Evolutionary conservation across 2,888 invertebrate genomes (phyloP).

Genomic region (Leucophora obtusa): DNA sequence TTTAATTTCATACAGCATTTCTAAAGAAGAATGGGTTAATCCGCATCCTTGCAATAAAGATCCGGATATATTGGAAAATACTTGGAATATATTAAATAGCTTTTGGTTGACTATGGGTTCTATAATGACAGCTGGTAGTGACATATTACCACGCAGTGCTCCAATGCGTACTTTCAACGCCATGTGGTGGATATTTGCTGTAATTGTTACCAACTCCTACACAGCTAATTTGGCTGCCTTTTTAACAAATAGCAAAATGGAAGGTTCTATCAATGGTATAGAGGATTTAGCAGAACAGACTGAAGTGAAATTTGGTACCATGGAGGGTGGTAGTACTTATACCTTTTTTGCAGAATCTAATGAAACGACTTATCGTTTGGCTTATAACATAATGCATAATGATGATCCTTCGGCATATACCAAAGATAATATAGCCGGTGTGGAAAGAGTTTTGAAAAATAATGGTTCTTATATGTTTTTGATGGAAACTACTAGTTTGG

Average conservation of each 20-base stretch:
- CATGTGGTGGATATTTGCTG: conserved; percentile 90
- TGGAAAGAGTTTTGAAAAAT: conserved; percentile 86
- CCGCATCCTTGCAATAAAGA: conserved; percentile 94
- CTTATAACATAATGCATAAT: conserved; percentile 93
- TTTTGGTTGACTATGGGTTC: conserved; percentile 97
- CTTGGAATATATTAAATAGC: conserved; percentile 91
- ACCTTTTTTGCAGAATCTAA: conserved; percentile 93
- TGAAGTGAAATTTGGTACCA: conserved; percentile 94
- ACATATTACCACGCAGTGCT: conserved; percentile 91
- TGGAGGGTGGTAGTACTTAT: conserved; percentile 91
- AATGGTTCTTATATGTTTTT: conserved; percentile 93
- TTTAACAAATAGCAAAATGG: conserved; percentile 93
- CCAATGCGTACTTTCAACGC: conserved; percentile 88
- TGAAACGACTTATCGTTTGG: conserved; percentile 90
- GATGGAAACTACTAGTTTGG: conserved; percentile 96
- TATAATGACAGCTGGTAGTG: conserved; percentile 95
- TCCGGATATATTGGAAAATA: conserved; percentile 92
- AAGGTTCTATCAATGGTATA: conserved; percentile 90
- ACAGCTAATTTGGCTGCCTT: conserved; percentile 97
- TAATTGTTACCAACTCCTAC: conserved; percentile 91
- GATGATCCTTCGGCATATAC: conserved; percentile 90
- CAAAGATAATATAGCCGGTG: conserved; percentile 88
- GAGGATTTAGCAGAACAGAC: conserved; percentile 95
- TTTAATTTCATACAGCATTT: conserved; percentile 81
- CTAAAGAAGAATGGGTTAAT: conserved; percentile 95